phyloP scores from a whole-genome alignment of 1,140 invertebrate genomes.

The Cecropterus lyciades region DNA sequence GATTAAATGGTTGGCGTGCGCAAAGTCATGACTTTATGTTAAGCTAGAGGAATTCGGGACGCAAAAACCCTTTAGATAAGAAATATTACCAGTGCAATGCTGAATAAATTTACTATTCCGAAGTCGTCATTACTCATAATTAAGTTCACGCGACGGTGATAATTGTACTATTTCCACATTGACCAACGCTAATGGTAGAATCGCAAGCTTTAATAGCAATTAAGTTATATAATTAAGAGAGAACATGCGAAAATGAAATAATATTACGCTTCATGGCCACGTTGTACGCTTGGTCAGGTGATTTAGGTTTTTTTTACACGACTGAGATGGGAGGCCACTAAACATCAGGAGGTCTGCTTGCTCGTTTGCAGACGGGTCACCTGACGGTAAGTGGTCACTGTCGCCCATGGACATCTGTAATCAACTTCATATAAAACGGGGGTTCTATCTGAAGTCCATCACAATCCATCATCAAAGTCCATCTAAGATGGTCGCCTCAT shows the following conservation, averaged over 20 bases:
- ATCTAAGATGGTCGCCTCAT: no score
- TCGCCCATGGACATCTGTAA: no score
- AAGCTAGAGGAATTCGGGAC: background rate
- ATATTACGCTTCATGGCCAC: constrained; percentile 21
- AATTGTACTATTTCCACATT: constrained; percentile 22
- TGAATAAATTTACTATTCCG: constrained; percentile 6
- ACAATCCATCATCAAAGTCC: no score
- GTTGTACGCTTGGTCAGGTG: constrained; percentile 1
- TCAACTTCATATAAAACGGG: no score
- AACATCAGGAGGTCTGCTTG: no score
- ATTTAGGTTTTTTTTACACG: no score
- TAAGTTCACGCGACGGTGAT: constrained; percentile 14
- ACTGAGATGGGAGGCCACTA: no score
- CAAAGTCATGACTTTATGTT: background rate
- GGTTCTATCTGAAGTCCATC: no score
- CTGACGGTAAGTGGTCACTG: no score
- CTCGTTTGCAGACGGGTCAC: no score
- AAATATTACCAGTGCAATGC: background rate
- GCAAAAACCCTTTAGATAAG: constrained; percentile 3
- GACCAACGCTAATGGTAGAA: constrained; percentile 20
- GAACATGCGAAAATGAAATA: constrained; percentile 31
- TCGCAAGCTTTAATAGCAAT: constrained; percentile 22
- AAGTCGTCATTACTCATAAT: constrained; percentile 13
- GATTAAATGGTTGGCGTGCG: background rate
- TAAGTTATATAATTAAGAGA: constrained; percentile 6